phyloP scores from a whole-genome alignment of 2,113 vertebrate species.

The Suncus etruscus region DNA sequence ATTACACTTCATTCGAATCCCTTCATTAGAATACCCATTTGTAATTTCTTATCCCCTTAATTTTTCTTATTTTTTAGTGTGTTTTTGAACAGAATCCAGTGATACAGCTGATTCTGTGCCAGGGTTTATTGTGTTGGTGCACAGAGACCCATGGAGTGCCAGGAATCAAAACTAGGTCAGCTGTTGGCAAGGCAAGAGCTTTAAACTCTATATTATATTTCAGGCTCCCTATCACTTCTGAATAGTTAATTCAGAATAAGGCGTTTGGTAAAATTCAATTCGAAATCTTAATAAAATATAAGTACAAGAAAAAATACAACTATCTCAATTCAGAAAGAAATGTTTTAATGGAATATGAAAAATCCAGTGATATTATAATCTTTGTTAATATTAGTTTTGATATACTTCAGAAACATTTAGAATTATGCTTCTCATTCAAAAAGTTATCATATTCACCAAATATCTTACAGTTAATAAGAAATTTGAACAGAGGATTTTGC shows the following conservation, averaged over 20 bases:
- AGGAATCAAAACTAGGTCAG: too few relatives aligned
- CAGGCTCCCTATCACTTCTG: background rate
- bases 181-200: too few relatives aligned
- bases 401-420: conserved; percentile 14
- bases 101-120: too few relatives aligned
- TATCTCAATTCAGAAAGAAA: background rate
- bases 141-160: too few relatives aligned
- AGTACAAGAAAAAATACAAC: background rate
- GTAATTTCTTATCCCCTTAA: background rate
- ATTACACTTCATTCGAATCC: background rate
- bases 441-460: background rate
- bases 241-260: background rate
- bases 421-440: conserved; percentile 2
- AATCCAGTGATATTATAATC: background rate
- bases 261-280: background rate
- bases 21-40: background rate
- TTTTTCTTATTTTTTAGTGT: background rate
- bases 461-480: background rate
- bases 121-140: too few relatives aligned
- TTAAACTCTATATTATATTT: too few relatives aligned
- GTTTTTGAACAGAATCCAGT: too few relatives aligned
- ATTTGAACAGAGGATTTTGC: too few relatives aligned
- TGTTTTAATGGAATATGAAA: background rate
- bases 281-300: conserved; percentile 11
- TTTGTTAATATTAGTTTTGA: background rate